Percentiles rank a stretch among this genome's conserved stretches.
These are phyloP conservation scores for Heterodera filipjevi DNA, from an alignment of 2,888 invertebrate species.

Conservation along the genomic window DNA sequence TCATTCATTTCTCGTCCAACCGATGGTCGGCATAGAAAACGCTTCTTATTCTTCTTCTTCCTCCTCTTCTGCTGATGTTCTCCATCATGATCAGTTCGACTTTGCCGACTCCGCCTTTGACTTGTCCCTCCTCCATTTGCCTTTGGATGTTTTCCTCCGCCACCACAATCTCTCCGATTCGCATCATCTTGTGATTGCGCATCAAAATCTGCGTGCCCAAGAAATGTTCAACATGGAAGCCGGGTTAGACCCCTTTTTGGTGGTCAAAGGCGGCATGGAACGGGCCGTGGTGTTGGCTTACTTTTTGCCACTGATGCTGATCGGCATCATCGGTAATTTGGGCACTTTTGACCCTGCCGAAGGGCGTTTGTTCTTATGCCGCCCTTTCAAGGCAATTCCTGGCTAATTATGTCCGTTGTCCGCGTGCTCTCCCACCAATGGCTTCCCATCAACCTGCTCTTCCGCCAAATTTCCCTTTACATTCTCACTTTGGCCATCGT, in stretches of 20 bases:
- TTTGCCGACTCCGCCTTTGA: background rate
- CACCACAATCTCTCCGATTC: slow-evolving; percentile 5
- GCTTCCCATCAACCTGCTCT: slow-evolving; percentile 18
- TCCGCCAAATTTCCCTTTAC: slow-evolving; percentile 22
- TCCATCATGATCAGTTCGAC: background rate
- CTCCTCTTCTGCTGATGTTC: background rate
- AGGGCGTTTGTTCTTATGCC: background rate
- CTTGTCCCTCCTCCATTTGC: slow-evolving; percentile 4
- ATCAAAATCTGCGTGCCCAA: background rate
- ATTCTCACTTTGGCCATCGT: slow-evolving; percentile 26
- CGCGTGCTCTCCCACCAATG: slow-evolving; percentile 6
- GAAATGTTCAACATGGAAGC: slow-evolving; percentile 6
- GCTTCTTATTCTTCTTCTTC: background rate
- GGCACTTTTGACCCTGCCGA: background rate
- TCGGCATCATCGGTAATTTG: slow-evolving; percentile 24
- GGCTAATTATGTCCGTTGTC: slow-evolving; percentile 16
- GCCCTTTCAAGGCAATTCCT: slow-evolving; percentile 14
- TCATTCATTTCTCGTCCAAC: no score
- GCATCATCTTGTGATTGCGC: background rate
- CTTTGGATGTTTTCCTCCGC: background rate
- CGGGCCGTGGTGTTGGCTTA: slow-evolving; percentile 12
- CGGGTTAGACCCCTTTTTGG: background rate
- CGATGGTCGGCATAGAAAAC: background rate
- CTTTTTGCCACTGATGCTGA: slow-evolving; percentile 19
- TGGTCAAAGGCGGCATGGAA: background rate